A percentile compares a stretch with the other conserved stretches of the same genome.
These are phyloP conservation scores for Paratrypauchen microcephalus DNA, from an alignment of 2,797 vertebrate species.

Conservation along the genomic window DNA sequence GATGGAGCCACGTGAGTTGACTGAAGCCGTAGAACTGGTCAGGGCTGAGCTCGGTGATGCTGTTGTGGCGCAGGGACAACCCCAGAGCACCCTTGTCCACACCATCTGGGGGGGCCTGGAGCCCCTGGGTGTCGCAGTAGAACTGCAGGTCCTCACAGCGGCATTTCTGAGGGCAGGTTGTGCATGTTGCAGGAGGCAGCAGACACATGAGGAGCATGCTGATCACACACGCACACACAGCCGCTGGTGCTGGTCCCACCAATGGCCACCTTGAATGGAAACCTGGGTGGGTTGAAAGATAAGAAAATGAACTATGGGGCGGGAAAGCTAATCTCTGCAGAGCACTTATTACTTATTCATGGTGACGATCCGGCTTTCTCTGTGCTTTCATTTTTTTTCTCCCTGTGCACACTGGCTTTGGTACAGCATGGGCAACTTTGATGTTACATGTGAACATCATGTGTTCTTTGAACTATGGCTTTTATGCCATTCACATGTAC, in stretches of 20 bases:
- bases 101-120: slow-evolving; percentile 93
- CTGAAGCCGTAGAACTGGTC: slow-evolving; percentile 98
- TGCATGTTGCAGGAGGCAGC: slow-evolving; percentile 95
- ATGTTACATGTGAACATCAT: slow-evolving; percentile 8
- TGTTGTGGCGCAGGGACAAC: slow-evolving; percentile 98
- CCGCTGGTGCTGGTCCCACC: slow-evolving; percentile 98
- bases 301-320: slow-evolving; percentile 77
- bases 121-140: slow-evolving; percentile 99
- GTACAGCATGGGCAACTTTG: slow-evolving; percentile 41
- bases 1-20: slow-evolving; percentile 98
- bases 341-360: slow-evolving; percentile 66
- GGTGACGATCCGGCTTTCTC: slow-evolving; percentile 42
- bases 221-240: slow-evolving; percentile 96
- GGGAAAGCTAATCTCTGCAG: slow-evolving; percentile 75
- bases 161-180: slow-evolving; percentile 99
- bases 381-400: slow-evolving; percentile 20
- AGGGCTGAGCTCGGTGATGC: slow-evolving; percentile 92
- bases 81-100: slow-evolving; percentile 97
- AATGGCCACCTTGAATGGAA: slow-evolving; percentile 99
- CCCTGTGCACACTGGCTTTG: slow-evolving; percentile 8
- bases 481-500: slow-evolving; percentile 5
- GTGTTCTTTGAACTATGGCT: slow-evolving; percentile 17
- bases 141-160: slow-evolving; percentile 99
- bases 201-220: slow-evolving; percentile 97
- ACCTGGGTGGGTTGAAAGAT: slow-evolving; percentile 90